These are phyloP conservation scores for Ceratothoa steindachneri DNA, from an alignment of 2,888 invertebrate genomes.

Conservation along the genomic window DNA sequence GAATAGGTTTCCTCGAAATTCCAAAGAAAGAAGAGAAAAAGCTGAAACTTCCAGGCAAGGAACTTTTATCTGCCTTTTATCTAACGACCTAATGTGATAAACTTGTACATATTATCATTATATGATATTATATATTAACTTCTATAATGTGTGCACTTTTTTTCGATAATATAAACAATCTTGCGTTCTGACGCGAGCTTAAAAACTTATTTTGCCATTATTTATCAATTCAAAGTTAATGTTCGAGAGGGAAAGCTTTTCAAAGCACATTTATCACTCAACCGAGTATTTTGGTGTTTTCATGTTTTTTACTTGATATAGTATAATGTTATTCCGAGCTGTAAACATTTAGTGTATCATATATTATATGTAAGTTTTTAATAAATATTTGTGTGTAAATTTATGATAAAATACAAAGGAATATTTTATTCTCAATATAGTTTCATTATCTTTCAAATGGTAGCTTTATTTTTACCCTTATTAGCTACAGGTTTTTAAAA, in stretches of 20 bases:
- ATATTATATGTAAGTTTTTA: conserved; percentile 40
- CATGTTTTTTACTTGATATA: not conserved
- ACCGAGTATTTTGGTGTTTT: not conserved
- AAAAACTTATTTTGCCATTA: conserved; percentile 32
- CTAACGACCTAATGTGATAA: conserved; percentile 43
- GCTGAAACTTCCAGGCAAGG: conserved; percentile 39
- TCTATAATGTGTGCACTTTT: conserved; percentile 37
- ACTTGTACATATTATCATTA: conserved; percentile 42
- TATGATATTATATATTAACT: conserved; percentile 27
- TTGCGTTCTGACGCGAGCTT: conserved; percentile 28
- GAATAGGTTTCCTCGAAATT: not conserved
- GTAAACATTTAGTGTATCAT: conserved; percentile 35
- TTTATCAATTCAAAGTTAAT: conserved; percentile 37
- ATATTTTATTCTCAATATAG: conserved; percentile 13
- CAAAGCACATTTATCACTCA: conserved; percentile 32
- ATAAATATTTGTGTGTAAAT: conserved; percentile 43
- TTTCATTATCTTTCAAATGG: conserved; percentile 9
- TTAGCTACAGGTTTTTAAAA: not conserved
- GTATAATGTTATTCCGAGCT: conserved; percentile 24
- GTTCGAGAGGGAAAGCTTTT: conserved; percentile 32
- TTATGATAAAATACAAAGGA: conserved; percentile 20
- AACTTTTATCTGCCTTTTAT: conserved; percentile 39
- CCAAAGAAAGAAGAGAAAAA: not conserved
- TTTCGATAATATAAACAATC: conserved; percentile 21
- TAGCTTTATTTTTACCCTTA: not conserved